Evolutionary conservation across 2,888 invertebrate genomes (phyloP).

Genomic region (Timema podura): DNA sequence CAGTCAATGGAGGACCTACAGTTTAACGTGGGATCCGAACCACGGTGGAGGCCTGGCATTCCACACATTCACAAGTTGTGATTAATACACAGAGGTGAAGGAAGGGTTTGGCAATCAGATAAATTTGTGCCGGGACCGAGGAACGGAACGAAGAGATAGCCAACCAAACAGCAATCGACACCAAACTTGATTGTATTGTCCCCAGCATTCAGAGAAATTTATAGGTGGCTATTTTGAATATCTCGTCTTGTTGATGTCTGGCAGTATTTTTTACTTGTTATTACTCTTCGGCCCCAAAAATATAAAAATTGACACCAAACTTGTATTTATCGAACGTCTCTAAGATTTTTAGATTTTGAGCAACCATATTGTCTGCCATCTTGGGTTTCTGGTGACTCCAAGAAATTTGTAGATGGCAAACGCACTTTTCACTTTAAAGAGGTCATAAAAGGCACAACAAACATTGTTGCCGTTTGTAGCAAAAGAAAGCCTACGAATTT

Average conservation of each 20-base stretch:
- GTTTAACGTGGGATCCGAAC: too few species aligned
- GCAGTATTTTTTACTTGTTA: not conserved
- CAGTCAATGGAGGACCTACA: too few species aligned
- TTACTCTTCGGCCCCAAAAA: not conserved
- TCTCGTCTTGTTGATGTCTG: not conserved
- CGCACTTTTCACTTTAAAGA: not conserved
- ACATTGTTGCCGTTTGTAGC: not conserved
- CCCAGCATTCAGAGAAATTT: not conserved
- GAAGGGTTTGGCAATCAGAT: too few species aligned
- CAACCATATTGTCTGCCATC: not conserved
- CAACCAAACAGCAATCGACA: too few species aligned
- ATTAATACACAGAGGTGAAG: too few species aligned
- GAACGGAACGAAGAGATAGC: too few species aligned
- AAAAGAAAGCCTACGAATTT: too few species aligned
- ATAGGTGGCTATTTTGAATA: not conserved
- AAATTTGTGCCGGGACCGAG: too few species aligned
- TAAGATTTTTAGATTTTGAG: not conserved
- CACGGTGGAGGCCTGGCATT: too few species aligned
- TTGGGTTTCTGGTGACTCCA: conserved; percentile 6
- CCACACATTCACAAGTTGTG: too few species aligned
- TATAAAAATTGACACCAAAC: not conserved
- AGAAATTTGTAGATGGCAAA: not conserved
- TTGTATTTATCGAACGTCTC: not conserved
- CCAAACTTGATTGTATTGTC: too few species aligned
- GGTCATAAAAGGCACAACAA: not conserved